These are phyloP conservation scores for Melanerpes aurifrons DNA, from an alignment of 2,113 vertebrate genomes.

Conservation along the genomic window DNA sequence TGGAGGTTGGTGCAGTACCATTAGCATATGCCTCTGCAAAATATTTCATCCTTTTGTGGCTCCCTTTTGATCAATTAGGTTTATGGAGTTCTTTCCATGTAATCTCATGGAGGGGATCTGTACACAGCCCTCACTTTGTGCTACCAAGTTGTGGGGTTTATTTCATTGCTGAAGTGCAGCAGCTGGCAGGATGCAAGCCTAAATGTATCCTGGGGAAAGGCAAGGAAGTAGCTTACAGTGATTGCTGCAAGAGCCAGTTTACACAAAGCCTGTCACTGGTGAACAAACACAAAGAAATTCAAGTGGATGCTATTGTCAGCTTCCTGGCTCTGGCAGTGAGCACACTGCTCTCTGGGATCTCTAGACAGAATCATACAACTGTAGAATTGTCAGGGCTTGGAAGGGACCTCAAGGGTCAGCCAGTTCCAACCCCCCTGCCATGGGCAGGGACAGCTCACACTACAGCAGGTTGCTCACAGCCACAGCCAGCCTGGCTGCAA, in stretches of 20 bases:
- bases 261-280: neutral
- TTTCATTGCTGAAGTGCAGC: conserved; percentile 47
- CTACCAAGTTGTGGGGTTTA: conserved; percentile 1
- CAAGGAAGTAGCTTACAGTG: neutral
- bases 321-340: neutral
- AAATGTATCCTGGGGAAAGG: neutral
- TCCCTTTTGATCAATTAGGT: conserved; percentile 70
- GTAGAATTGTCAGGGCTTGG: no score
- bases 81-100: conserved; percentile 22
- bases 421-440: no score
- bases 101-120: conserved; percentile 14
- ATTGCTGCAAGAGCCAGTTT: neutral
- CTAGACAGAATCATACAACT: neutral
- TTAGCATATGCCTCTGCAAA: conserved; percentile 63
- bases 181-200: neutral
- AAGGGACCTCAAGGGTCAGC: no score
- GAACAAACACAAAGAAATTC: neutral
- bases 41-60: conserved; percentile 55
- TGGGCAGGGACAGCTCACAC: no score
- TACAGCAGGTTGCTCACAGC: no score
- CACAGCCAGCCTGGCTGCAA: no score
- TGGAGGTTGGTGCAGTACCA: conserved; percentile 30
- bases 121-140: conserved; percentile 34
- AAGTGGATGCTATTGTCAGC: neutral
- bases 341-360: neutral